These are phyloP conservation scores for Pseudorasbora parva DNA, from an alignment of 2,113 vertebrate genomes.

Conservation along the genomic window DNA sequence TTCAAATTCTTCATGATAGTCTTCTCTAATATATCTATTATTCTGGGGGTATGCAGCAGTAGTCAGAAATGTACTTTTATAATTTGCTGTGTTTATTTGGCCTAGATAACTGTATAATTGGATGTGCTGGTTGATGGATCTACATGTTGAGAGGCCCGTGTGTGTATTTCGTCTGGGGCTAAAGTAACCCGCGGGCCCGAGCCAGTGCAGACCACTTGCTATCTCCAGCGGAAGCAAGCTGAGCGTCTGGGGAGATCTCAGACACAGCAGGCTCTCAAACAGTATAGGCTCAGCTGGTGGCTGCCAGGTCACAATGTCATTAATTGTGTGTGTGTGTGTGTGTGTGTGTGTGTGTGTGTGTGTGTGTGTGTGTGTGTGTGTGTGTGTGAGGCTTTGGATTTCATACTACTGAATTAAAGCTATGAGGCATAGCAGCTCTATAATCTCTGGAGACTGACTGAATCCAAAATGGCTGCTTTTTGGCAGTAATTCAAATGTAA, in stretches of 20 bases:
- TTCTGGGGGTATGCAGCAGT: not conserved
- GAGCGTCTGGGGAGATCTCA: conserved; percentile 46
- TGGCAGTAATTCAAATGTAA: conserved; percentile 23
- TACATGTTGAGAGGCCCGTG: not conserved
- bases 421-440: not conserved
- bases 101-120: not conserved
- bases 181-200: not conserved
- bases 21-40: not conserved
- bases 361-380: conserved; percentile 18
- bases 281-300: conserved; percentile 50
- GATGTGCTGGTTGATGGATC: conserved; percentile 15
- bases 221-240: conserved; percentile 39
- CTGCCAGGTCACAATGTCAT: conserved; percentile 35
- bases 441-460: conserved; percentile 26
- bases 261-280: conserved; percentile 49
- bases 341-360: not conserved
- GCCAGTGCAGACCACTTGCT: conserved; percentile 9
- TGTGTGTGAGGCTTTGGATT: conserved; percentile 21
- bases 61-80: not conserved
- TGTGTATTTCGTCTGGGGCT: conserved; percentile 6
- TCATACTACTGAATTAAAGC: conserved; percentile 8
- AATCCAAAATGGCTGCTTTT: conserved; percentile 21
- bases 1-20: too few relatives aligned
- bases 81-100: not conserved
- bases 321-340: conserved; percentile 30